phyloP scores from a whole-genome alignment of 2,797 vertebrate species.

The Hypotaenidia okinawae region DNA sequence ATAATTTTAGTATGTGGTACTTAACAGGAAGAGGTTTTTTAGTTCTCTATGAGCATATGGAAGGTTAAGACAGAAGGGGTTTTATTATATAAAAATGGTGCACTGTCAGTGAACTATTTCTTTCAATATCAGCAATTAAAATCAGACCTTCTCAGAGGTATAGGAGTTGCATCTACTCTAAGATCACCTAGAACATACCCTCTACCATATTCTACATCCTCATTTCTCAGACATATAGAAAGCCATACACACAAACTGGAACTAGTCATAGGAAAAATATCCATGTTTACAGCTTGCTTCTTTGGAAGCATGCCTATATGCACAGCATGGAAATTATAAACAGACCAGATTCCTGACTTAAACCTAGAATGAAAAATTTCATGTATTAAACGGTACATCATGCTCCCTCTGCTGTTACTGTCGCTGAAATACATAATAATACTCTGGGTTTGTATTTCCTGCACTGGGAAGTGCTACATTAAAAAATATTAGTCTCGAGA shows the following conservation, averaged over 20 bases:
- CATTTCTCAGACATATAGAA: not conserved
- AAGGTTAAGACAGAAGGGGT: not conserved
- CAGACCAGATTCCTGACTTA: slow-evolving; percentile 4
- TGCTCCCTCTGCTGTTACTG: slow-evolving; percentile 50
- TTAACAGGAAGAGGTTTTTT: not conserved
- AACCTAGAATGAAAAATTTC: not conserved
- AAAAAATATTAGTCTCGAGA: not conserved
- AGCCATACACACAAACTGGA: not conserved
- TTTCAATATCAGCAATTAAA: not conserved
- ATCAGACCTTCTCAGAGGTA: not conserved
- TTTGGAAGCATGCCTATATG: not conserved
- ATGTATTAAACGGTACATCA: not conserved
- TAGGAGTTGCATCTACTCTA: not conserved
- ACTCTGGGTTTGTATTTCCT: not conserved
- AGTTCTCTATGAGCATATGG: no score
- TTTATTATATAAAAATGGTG: not conserved
- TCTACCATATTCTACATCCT: not conserved
- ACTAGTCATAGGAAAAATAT: slow-evolving; percentile 41
- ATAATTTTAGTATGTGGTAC: not conserved
- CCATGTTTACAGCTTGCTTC: slow-evolving; percentile 42
- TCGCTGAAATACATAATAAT: not conserved
- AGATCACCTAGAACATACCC: not conserved
- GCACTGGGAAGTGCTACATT: not conserved
- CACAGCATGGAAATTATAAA: slow-evolving; percentile 47
- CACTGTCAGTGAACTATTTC: not conserved